Percentiles rank a stretch among this genome's conserved stretches.
phyloP scores from a whole-genome alignment of 2,888 invertebrate genomes.

The Dicranocentrus wangi region DNA sequence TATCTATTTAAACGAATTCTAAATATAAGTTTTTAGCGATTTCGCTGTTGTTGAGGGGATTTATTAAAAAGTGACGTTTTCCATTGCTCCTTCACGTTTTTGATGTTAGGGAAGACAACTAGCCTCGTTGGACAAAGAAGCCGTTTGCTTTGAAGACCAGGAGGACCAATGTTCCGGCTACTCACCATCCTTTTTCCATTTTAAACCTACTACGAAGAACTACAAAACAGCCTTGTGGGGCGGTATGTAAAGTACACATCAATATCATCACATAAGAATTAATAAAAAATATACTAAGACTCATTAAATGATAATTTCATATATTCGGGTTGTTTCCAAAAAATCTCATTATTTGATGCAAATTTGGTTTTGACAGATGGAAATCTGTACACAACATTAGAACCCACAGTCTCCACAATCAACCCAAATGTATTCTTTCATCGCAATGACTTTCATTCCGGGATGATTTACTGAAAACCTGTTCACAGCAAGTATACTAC shows the following conservation, averaged over 20 bases:
- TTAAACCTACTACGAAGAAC: slow-evolving; percentile 84
- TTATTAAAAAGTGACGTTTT: slow-evolving; percentile 10
- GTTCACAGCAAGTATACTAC: background rate
- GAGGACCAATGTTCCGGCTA: slow-evolving; percentile 80
- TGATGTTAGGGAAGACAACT: slow-evolving; percentile 84
- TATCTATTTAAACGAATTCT: slow-evolving; percentile 68
- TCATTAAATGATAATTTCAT: too few relatives aligned
- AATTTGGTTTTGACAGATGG: slow-evolving; percentile 77
- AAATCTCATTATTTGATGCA: too few relatives aligned
- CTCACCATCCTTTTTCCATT: slow-evolving; percentile 93
- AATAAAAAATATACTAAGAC: too few relatives aligned
- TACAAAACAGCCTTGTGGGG: slow-evolving; percentile 72
- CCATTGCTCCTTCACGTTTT: slow-evolving; percentile 5
- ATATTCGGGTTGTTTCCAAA: too few relatives aligned
- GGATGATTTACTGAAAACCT: slow-evolving; percentile 86
- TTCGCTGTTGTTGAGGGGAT: background rate
- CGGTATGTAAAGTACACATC: slow-evolving; percentile 59
- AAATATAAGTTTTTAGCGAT: background rate
- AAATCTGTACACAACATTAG: slow-evolving; percentile 88
- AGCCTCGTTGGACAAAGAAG: slow-evolving; percentile 93
- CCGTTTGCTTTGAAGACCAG: slow-evolving; percentile 84
- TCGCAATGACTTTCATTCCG: slow-evolving; percentile 88
- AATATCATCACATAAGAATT: too few relatives aligned
- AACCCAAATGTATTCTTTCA: slow-evolving; percentile 94
- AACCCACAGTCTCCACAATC: slow-evolving; percentile 86